These are phyloP conservation scores for Rotaria socialis DNA, from an alignment of 2,888 invertebrate genomes.

Conservation along the genomic window DNA sequence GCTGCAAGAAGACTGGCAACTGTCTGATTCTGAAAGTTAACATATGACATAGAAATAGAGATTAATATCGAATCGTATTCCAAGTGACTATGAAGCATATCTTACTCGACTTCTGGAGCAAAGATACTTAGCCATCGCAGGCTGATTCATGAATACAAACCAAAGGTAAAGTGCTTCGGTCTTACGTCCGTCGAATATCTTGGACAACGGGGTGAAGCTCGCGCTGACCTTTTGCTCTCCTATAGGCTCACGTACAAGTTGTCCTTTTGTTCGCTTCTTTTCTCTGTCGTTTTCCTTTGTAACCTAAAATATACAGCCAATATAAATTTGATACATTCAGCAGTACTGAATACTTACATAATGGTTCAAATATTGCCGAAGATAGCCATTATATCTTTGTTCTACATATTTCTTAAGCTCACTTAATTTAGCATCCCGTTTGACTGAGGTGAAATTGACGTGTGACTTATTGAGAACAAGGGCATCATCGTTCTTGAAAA, in stretches of 20 bases:
- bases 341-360: neutral
- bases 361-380: neutral
- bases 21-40: neutral
- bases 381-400: neutral
- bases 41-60: neutral
- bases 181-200: neutral
- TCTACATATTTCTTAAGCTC: neutral
- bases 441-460: neutral
- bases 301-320: neutral
- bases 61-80: neutral
- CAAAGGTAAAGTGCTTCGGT: conserved; percentile 4
- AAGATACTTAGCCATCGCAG: neutral
- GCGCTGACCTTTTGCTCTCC: too few relatives aligned
- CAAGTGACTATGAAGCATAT: neutral
- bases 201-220: too few relatives aligned
- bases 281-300: neutral
- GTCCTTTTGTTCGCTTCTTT: neutral
- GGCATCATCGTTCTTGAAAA: neutral
- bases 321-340: neutral
- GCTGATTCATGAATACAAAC: neutral
- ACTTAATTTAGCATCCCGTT: neutral
- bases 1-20: neutral
- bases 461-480: neutral
- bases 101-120: conserved; percentile 17
- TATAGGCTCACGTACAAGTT: neutral